A percentile compares a stretch with the other conserved stretches of the same genome.
Evolutionary conservation across 1,140 invertebrate genomes (phyloP).

Genomic region (Acromyrmex heyeri): DNA sequence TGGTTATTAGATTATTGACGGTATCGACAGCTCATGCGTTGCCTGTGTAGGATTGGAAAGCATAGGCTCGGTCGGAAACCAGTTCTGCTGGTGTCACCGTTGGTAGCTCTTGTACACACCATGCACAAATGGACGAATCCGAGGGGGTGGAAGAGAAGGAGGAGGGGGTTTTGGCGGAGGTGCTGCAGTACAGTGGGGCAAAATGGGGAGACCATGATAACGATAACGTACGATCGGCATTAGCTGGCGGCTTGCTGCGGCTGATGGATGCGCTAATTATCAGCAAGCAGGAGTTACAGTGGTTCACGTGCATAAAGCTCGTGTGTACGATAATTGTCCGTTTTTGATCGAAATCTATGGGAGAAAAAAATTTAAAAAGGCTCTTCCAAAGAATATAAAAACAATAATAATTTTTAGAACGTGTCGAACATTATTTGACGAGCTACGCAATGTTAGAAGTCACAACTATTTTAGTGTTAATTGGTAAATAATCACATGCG

Average conservation of each 20-base stretch:
- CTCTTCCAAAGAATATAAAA: background rate
- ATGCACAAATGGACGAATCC: slow-evolving; percentile 76
- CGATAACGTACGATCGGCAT: slow-evolving; percentile 87
- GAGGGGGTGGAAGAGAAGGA: slow-evolving; percentile 32
- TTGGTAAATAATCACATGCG: background rate
- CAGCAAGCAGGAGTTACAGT: slow-evolving; percentile 87
- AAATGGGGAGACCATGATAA: slow-evolving; percentile 84
- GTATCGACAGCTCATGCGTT: slow-evolving; percentile 85
- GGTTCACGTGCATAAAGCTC: slow-evolving; percentile 74
- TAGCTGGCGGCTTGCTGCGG: slow-evolving; percentile 86
- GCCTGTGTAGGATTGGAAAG: slow-evolving; percentile 75
- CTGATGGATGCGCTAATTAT: slow-evolving; percentile 87
- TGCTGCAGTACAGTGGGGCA: slow-evolving; percentile 71
- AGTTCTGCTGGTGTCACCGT: slow-evolving; percentile 62
- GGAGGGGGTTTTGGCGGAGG: slow-evolving; percentile 59
- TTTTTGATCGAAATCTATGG: slow-evolving; percentile 71
- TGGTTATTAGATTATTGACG: slow-evolving; percentile 87
- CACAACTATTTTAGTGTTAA: background rate
- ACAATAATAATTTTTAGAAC: background rate
- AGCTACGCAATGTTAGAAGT: background rate
- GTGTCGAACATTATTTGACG: background rate
- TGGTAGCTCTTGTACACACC: slow-evolving; percentile 78
- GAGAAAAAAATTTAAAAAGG: slow-evolving; percentile 62
- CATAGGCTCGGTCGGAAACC: slow-evolving; percentile 20
- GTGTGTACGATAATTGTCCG: slow-evolving; percentile 67